Evolutionary conservation across 2,797 vertebrate species (phyloP), one percentile per base, ranked within the genome.

Genomic region (Orientallactaga sibirica): DNA sequence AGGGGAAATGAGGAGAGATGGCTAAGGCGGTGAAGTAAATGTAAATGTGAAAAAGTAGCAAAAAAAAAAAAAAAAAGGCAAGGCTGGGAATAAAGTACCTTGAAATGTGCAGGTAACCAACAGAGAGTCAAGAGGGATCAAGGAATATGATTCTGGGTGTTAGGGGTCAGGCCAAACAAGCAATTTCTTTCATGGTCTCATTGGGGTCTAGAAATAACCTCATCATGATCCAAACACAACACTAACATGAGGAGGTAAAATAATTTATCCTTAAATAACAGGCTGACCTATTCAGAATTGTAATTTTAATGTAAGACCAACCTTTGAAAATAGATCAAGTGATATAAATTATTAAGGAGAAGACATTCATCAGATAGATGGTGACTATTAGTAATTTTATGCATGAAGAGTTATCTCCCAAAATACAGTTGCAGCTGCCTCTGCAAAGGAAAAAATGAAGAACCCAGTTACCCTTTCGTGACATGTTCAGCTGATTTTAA

Each of bases 281-380:
- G 97, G 95, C 97, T 98, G 97, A 98, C 98, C 98, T 98, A 98
- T 98, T 98, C 98, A 98, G 97, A 97, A 97, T 95, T 94, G 96
- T 98, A 98, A 97, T 98, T 98, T 98, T 98, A 98, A 98, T 97
- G 96, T 98, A 98, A 98, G 97, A 96, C 97, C 98, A 98, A 98
- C 98, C 97, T 98, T 98, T 98, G 98, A 98, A 98, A 98, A 97
- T 90, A 98, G 98, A 98, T 98, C 97, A 97, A 98, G 98, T 98
- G 97, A 97, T 98, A 97, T 98, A 97, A 98, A 98, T 98, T 98
- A 98, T 98, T 97, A 97, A 98, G 95, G 94, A 97, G 95, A 92
- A 97, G 98, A 91, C 96, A 96, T 98, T 97, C 27, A 58, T 98
- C 98, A 98, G 97, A 94, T 97, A 97, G 97, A 97, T 97, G 92